Evolutionary conservation across 2,113 vertebrate species (phyloP), one percentile per base, ranked within the genome.

Genomic region (Podocnemis expansa): DNA sequence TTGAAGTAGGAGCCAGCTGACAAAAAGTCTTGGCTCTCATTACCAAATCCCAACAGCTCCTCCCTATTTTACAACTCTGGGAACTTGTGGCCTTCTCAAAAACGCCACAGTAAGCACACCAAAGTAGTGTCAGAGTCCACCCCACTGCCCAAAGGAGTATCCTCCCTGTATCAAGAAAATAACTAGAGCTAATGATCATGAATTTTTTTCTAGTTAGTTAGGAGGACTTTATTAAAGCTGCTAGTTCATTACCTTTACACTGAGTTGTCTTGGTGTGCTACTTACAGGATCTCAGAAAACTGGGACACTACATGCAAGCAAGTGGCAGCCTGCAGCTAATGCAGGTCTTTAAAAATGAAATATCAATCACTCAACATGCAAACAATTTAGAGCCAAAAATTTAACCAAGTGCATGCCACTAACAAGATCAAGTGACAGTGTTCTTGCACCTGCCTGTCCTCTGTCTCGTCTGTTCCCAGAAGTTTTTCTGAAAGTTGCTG

Each of bases 51-150:
- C 67, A 73, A n/a, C 21, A 91, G 19, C 0, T 17, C 70, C 80
- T 86, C 93, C 41, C 45, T 78, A 91, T 41, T 21, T 3, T 10
- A 89, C 87, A 70, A 70, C 94, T 82, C 58, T 86, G 76, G 58
- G 10, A 73, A 19, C 9, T 5, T 49, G 27, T 24, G 52, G 2
- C 5, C 92, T 89, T 55, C 67, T 86, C 78, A 88, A 78, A 94
- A 92, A 86, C 0, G 4, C n/a, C 24, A 3, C 6, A 63, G 2
- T 56, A 24, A 80, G n/a, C 63, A n/a, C 6, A 58, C 6, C 0
- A 1, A 10, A n/a, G 51, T 58, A 96, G 75, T 24, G 86, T 1
- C 4, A 87, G n/a, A 29, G 13, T 90, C 58, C 41, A 0, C 67
- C 19, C 27, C 7, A 78, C 49, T 38, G 19, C 38, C 73, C 27